Base-by-base conservation (phyloP, 2,888 invertebrate species). In the Ochropleura plecta region DNA sequence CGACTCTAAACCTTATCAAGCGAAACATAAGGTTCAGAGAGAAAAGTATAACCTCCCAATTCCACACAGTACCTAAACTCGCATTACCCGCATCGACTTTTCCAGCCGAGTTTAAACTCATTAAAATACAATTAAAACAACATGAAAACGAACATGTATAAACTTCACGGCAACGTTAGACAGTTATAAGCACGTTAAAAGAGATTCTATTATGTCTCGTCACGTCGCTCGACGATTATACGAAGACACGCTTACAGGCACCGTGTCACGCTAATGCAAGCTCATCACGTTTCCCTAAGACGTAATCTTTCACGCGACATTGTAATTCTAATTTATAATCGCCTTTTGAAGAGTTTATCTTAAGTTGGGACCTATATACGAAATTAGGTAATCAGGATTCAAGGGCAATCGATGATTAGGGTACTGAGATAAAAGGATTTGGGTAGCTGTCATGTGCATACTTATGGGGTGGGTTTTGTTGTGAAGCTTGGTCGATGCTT, bases 141-240 rank as follows among this genome's bases (percentile, higher is more conserved):
- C 75, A 70, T 70, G n/a, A 70, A 68, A 83, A 74, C 44, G 70
- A 66, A 66, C 63, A 74, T 30, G 55, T 57, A 46, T 55, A 30
- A 73, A 51, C 67, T 68, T 74, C 8, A 76, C 44, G 60, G 40
- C 46, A 44, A 40, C 57, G 51, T 48, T 18, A 59, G 63, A 70
- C 76, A 64, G 48, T 72, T 64, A 30, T 72, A 76, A 84, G 77
- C 53, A 73, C 70, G 77, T 84, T 81, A 80, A 76, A 84, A 70
- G 70, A 68, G 84, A 66, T 68, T 71, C 77, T 81, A 68, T 82
- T 84, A 82, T 81, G 82, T 65, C 14, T 10, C 53, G 82, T 70
- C 82, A 84, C 76, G 76, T 72, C 73, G 16, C 84, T 60, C 66
- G 71, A 65, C 85, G 72, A 82, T 82, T 82, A 84, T 73, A 82